A percentile compares a stretch with the other conserved stretches of the same genome.
phyloP scores from a whole-genome alignment of 2,797 vertebrate species.

The Protonibea diacanthus region DNA sequence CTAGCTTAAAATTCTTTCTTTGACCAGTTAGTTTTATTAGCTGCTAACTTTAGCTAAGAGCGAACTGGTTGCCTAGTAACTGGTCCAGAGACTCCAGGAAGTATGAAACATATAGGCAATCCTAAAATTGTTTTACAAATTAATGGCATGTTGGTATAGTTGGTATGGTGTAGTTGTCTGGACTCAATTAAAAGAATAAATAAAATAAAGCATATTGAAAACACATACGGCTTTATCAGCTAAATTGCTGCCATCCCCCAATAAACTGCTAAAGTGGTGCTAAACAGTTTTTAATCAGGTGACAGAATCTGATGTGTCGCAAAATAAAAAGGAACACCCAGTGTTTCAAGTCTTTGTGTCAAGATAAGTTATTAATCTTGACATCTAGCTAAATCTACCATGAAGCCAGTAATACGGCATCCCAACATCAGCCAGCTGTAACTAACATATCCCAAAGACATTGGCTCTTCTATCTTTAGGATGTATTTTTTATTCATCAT shows the following conservation, averaged over 20 bases:
- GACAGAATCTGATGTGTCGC: background rate
- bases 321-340: background rate
- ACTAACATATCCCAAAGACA: background rate
- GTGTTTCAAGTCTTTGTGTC: background rate
- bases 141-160: background rate
- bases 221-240: background rate
- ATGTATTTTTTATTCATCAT: background rate
- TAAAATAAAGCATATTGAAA: background rate
- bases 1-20: background rate
- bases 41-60: background rate
- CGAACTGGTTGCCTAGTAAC: background rate
- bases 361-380: background rate
- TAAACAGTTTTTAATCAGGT: too few species aligned
- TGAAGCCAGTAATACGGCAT: too few species aligned
- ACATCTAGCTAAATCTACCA: too few species aligned
- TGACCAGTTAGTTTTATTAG: background rate
- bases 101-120: background rate
- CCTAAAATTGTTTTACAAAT: background rate
- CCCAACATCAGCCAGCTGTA: background rate
- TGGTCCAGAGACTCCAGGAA: background rate
- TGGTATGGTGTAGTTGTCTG: too few species aligned
- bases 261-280: too few species aligned
- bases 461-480: background rate
- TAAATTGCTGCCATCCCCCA: background rate
- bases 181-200: background rate